Evolutionary conservation across 2,113 vertebrate species (phyloP).

Genomic region (Andinoacara biseriatus): DNA sequence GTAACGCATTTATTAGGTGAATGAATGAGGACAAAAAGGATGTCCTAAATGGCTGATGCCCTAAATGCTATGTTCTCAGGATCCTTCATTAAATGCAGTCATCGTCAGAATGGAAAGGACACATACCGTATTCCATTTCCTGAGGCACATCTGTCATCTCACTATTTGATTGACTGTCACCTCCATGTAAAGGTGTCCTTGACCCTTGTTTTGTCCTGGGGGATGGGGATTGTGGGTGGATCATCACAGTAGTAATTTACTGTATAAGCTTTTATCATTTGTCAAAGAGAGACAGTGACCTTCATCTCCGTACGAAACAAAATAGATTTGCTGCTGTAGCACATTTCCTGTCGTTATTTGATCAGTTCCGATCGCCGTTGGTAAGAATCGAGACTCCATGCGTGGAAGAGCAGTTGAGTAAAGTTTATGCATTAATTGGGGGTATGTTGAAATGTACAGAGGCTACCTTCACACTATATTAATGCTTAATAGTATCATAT

Average conservation of each 20-base stretch:
- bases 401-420: not conserved
- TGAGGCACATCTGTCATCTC: conserved; percentile 49
- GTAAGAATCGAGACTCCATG: not conserved
- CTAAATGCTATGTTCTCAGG: conserved; percentile 11
- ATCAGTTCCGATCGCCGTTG: conserved; percentile 26
- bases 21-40: not conserved
- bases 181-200: conserved; percentile 49
- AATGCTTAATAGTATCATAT: not conserved
- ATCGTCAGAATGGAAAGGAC: conserved; percentile 13
- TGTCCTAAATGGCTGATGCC: not conserved
- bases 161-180: conserved; percentile 60
- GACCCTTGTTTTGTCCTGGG: conserved; percentile 1
- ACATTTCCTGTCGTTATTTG: conserved; percentile 19
- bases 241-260: conserved; percentile 38
- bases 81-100: conserved; percentile 20
- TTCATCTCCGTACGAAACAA: conserved; percentile 24
- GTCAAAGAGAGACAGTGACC: conserved; percentile 14
- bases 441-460: not conserved
- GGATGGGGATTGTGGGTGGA: not conserved
- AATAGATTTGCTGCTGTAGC: conserved; percentile 29
- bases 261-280: conserved; percentile 28
- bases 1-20: conserved; percentile 24
- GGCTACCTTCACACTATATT: not conserved
- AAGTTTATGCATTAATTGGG: too few species aligned
- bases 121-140: conserved; percentile 25